Base-by-base conservation (phyloP, 2,888 invertebrate genomes). In the Protonemura montana region DNA sequence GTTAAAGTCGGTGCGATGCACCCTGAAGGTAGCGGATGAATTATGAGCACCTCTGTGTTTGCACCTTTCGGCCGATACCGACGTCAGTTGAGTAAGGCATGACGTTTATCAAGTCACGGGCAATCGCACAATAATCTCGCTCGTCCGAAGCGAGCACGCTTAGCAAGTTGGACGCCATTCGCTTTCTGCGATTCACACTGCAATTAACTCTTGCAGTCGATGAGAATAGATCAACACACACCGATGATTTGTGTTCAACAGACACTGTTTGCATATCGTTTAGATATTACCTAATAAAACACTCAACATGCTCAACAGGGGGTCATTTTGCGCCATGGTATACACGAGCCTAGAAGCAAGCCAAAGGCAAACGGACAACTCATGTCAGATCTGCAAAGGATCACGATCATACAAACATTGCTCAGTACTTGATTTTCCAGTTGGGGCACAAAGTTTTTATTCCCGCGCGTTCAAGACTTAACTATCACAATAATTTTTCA, bases 381-480 rank as follows among this genome's bases (percentile, higher is more conserved):
- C n/a, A 26, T 27, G 28, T 78, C 78, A 28, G 27, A 28, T 27
- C 27, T 78, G 78, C 78, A 78, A 78, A 27, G 26, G n/a, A 28
- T 78, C 28, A n/a, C 78, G 26, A 27, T 13, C 27, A 78, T 27
- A 78, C n/a, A 78, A 3, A 59, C 41, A 41, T 41, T 59, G 59
- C 59, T 59, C 59, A 59, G 59, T 59, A 78, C 84, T 84, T 84
- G 84, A 84, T 84, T 84, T 84, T 84, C 84, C 84, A 28, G 84
- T 84, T 84, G 84, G 76, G n/a, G 59, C 59, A 29, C 27, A 21
- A 59, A 59, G 42, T 84, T 84, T 84, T 84, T 84, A 25, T 76
- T 0, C n/a, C 25, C 82, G 82, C n/a, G n/a, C 41, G 30, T 82
- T 42, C 82, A 41, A 82, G 41, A n/a, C 59, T 59, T 59, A 81